Conservation (phyloP, 2,797 vertebrate genomes). For the Anableps anableps region DNA sequence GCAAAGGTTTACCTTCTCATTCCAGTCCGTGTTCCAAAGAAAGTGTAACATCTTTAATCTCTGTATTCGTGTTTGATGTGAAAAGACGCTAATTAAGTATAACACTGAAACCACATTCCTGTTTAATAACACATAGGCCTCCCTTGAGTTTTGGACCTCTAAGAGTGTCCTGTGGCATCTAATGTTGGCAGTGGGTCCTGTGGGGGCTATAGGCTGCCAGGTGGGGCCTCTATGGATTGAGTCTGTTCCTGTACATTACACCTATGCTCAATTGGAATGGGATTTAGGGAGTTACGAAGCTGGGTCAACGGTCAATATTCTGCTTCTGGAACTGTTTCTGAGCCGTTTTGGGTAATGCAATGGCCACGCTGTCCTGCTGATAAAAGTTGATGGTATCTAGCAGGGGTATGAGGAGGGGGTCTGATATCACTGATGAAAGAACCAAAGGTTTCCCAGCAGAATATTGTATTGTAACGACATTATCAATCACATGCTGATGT, state of each 20-base stretch:
- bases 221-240: slow-evolving; percentile 13
- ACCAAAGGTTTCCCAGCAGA: background rate
- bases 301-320: slow-evolving; percentile 6
- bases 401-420: background rate
- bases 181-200: slow-evolving; percentile 23
- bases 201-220: slow-evolving; percentile 8
- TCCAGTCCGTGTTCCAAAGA: background rate
- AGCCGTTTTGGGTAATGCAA: slow-evolving; percentile 2
- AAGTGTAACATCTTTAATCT: background rate
- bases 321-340: slow-evolving; percentile 18
- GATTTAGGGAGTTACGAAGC: slow-evolving; percentile 19
- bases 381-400: background rate
- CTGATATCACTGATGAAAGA: background rate
- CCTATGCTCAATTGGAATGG: slow-evolving; percentile 16
- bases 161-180: slow-evolving; percentile 1
- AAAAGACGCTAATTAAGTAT: slow-evolving; percentile 1
- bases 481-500: background rate
- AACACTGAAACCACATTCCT: slow-evolving; percentile 7
- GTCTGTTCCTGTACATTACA: slow-evolving; percentile 15
- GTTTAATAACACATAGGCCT: background rate
- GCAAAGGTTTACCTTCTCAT: background rate
- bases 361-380: background rate
- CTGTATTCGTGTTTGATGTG: background rate
- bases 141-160: slow-evolving; percentile 1
- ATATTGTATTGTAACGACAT: background rate